These are phyloP conservation scores for Abscondita cerata DNA, from an alignment of 2,888 invertebrate genomes.

Conservation along the genomic window DNA sequence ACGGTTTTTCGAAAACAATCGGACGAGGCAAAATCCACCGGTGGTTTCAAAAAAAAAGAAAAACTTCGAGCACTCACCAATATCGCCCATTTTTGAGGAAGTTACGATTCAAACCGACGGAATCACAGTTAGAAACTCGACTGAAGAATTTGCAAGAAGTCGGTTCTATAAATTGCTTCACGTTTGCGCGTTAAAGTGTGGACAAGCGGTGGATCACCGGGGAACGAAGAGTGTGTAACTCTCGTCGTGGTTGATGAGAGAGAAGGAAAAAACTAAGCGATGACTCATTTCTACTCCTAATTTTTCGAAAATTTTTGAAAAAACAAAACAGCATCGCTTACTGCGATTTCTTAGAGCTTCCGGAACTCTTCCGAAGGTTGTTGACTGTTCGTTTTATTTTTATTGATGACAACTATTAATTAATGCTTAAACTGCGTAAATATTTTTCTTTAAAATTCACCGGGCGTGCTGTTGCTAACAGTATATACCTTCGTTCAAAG, in stretches of 20 bases:
- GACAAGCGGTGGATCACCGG: not conserved
- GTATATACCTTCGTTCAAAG: no score
- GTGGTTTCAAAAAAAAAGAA: not conserved
- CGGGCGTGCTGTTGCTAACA: no score
- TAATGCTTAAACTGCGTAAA: no score
- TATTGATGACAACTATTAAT: no score
- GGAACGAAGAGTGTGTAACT: conserved; percentile 20
- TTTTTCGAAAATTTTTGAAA: no score
- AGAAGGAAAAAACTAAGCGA: conserved; percentile 26
- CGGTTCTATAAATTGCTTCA: conserved; percentile 34
- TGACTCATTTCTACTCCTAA: not conserved
- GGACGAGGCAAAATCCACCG: conserved; percentile 18
- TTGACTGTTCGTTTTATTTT: no score
- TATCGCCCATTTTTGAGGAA: conserved; percentile 29
- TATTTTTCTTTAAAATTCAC: no score
- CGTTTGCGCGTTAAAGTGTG: conserved; percentile 30
- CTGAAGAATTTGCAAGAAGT: conserved; percentile 22
- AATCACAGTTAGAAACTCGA: conserved; percentile 16
- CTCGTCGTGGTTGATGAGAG: conserved; percentile 25
- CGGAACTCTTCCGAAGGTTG: no score
- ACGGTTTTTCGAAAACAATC: not conserved
- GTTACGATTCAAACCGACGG: conserved; percentile 4
- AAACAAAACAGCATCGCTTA: no score
- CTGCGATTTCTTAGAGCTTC: no score
- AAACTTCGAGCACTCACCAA: conserved; percentile 19